Conservation (phyloP, 1,140 invertebrate genomes). For the Mylabris phalerata region DNA sequence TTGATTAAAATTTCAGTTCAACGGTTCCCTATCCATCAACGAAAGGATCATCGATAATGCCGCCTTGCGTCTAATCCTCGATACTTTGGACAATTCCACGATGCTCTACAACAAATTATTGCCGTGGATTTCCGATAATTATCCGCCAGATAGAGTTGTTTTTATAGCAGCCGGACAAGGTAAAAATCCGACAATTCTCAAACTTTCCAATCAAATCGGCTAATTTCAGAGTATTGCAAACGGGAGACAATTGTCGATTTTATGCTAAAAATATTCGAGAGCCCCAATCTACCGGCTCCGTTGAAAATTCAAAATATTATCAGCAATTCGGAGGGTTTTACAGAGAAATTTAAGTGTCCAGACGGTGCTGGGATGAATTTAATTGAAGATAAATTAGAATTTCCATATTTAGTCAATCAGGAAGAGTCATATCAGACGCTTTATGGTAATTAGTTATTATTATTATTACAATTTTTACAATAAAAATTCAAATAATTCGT, state of each 20-base stretch:
- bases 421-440: too few relatives aligned
- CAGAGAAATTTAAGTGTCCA: constrained; percentile 15
- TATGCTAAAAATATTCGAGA: constrained; percentile 22
- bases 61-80: constrained; percentile 10
- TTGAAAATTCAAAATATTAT: constrained; percentile 20
- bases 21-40: constrained; percentile 10
- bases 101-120: constrained; percentile 1
- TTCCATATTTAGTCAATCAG: constrained; percentile 13
- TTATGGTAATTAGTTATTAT: too few relatives aligned
- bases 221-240: constrained; percentile 22
- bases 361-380: constrained; percentile 20
- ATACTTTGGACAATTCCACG: neutral
- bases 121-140: constrained; percentile 17
- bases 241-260: constrained; percentile 10
- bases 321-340: constrained; percentile 16
- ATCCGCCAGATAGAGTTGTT: constrained; percentile 15
- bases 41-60: constrained; percentile 18
- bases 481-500: too few relatives aligned
- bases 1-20: neutral
- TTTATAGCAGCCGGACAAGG: constrained; percentile 23
- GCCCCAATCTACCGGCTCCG: constrained; percentile 11
- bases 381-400: constrained; percentile 14
- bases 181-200: constrained; percentile 1
- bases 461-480: too few relatives aligned
- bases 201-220: neutral